Base-by-base conservation (phyloP, 2,797 vertebrate species). In the Pangasius macronema region DNA sequence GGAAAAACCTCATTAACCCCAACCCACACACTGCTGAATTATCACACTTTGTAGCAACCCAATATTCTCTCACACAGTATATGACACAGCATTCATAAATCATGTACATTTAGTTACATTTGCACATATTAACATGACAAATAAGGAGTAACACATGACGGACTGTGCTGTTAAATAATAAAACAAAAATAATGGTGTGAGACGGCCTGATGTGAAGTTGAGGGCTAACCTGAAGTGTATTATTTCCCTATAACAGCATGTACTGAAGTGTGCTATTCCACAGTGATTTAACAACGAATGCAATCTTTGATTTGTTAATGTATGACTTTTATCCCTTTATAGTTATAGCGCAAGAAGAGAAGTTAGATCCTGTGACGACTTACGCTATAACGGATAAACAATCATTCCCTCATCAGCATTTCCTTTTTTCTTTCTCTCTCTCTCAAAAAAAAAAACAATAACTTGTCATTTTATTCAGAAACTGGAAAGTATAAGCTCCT, bases 21-120 rank as follows among this genome's bases (percentile, higher is more conserved):
- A 82, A 76, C 61, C 55, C 27, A 63, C 33, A 73, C 13, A 77
- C 59, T 75, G 39, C 39, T 65, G 39, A 82, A 82, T 82, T 42
- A 46, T 14, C 49, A 76, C 27, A 51, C 42, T 27, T 24, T n/a
- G 72, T 51, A 57, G 4, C 51, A 80, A 80, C 59, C 33, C 61
- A 39, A 61, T 61, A 61, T 61, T 80, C 53, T 24, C 55, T 39
- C 20, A 11, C 77, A 77, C 73, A 51, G 46, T 49, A 49, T 76
- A 76, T 76, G 73, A 16, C n/a, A n/a, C 42, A n/a, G 14, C 20
- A 77, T 77, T 77, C 49, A 77, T 10, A 55, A 55, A 55, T 55
- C n/a, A 33, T 55, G 76, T 22, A 55, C 53, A 55, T 46, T 14
- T 27, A 5, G 22, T 46, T 27, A 27, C 24, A n/a, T 68, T 9